Conservation (phyloP, 1,140 invertebrate genomes). For the Dreissena rostriformis region DNA sequence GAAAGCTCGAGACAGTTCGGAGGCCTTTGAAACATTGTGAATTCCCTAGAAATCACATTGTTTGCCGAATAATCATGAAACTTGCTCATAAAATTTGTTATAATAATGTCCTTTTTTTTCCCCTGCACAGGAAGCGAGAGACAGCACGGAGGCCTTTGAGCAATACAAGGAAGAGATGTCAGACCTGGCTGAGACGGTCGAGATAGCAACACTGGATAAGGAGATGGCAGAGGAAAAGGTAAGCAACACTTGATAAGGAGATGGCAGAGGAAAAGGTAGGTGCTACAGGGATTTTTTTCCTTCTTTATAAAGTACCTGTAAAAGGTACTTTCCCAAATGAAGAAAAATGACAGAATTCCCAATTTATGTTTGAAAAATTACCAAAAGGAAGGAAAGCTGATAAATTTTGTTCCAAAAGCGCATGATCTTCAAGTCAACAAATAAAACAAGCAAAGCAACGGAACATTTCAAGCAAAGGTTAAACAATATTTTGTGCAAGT, state of each 20-base stretch:
- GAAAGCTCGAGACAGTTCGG: slow-evolving; percentile 93
- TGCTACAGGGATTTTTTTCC: background rate
- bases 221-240: slow-evolving; percentile 99
- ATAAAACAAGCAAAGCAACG: no score
- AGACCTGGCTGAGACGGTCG: slow-evolving; percentile 95
- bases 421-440: no score
- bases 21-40: slow-evolving; percentile 87
- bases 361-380: background rate
- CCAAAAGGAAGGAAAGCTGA: background rate
- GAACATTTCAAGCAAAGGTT: no score
- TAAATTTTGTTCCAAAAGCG: background rate
- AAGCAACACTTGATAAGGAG: background rate
- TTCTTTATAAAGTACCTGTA: background rate
- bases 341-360: background rate
- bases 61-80: no score
- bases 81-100: background rate
- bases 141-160: slow-evolving; percentile 89
- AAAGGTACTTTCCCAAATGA: background rate
- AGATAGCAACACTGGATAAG: slow-evolving; percentile 98
- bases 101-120: background rate
- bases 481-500: no score
- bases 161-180: slow-evolving; percentile 92
- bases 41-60: no score
- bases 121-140: slow-evolving; percentile 88
- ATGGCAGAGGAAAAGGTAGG: background rate